Conservation (phyloP, 2,888 invertebrate species). For the Chalcis sispes region DNA sequence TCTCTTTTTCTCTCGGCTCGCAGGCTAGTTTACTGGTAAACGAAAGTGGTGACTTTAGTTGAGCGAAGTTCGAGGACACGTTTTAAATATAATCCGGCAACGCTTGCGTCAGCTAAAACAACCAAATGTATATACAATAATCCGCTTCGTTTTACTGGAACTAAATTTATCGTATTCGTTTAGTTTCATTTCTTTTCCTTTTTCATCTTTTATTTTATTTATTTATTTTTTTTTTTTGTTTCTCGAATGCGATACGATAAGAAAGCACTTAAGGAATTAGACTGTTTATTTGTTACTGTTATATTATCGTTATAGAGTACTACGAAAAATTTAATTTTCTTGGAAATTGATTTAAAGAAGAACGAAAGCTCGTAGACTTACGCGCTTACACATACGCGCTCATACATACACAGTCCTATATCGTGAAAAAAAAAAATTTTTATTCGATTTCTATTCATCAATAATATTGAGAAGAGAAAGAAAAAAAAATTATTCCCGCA, state of each 20-base stretch:
- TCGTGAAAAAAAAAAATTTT: too few relatives aligned
- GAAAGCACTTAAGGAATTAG: not conserved
- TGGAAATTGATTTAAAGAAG: too few relatives aligned
- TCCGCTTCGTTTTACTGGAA: slow-evolving; percentile 26
- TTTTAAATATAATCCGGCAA: slow-evolving; percentile 30
- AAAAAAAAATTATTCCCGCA: slow-evolving; percentile 4
- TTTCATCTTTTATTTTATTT: too few relatives aligned
- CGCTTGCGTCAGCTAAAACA: slow-evolving; percentile 43
- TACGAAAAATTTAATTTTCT: too few relatives aligned
- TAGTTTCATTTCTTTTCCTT: too few relatives aligned
- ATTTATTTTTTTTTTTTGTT: not conserved
- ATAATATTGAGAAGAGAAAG: not conserved
- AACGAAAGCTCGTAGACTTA: too few relatives aligned
- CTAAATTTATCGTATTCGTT: slow-evolving; percentile 24
- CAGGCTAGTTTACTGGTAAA: too few relatives aligned
- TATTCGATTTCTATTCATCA: too few relatives aligned
- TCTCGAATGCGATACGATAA: not conserved
- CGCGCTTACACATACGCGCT: not conserved
- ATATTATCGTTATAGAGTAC: too few relatives aligned
- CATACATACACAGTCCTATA: slow-evolving; percentile 9
- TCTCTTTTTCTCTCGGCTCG: too few relatives aligned
- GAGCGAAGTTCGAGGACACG: slow-evolving; percentile 51
- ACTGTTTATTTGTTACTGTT: too few relatives aligned
- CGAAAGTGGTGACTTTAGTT: slow-evolving; percentile 21
- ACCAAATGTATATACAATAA: slow-evolving; percentile 18